A percentile compares a stretch with the other conserved stretches of the same genome.
phyloP scores from a whole-genome alignment of 64 coral and sea anemone species.

The Montipora cactus region DNA sequence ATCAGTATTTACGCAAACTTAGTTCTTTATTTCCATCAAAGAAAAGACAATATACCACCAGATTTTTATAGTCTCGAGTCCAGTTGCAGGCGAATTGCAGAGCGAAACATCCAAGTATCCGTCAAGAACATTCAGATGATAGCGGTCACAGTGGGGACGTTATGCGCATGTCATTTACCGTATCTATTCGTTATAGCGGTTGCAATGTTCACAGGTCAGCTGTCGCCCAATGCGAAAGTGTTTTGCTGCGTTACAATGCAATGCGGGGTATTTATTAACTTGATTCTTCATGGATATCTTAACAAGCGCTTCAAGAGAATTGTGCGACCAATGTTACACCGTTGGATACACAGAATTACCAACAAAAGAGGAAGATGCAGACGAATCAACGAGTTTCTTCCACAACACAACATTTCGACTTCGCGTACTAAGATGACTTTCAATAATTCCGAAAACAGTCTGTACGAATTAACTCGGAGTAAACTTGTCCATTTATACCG shows the following conservation, averaged over 20 bases:
- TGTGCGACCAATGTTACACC: slow-evolving; percentile 30
- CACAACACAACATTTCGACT: neutral
- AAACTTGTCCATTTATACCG: slow-evolving; percentile 19
- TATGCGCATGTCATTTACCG: slow-evolving; percentile 42
- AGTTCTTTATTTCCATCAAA: slow-evolving; percentile 43
- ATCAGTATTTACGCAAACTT: slow-evolving; percentile 34
- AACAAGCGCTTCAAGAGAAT: slow-evolving; percentile 56
- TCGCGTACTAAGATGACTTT: neutral
- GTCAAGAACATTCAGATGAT: slow-evolving; percentile 67
- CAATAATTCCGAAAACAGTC: neutral
- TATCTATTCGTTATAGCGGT: slow-evolving; percentile 18
- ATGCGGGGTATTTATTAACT: slow-evolving; percentile 27
- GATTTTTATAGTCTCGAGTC: slow-evolving; percentile 70
- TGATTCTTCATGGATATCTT: slow-evolving; percentile 55
- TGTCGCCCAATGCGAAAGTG: slow-evolving; percentile 15
- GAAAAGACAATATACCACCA: slow-evolving; percentile 40
- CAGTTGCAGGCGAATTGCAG: slow-evolving; percentile 39
- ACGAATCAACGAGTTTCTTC: slow-evolving; percentile 21
- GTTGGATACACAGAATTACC: slow-evolving; percentile 6
- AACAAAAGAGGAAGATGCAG: neutral
- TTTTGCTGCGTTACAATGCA: slow-evolving; percentile 3
- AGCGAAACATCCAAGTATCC: slow-evolving; percentile 39
- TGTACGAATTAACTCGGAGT: slow-evolving; percentile 20
- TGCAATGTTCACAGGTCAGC: slow-evolving; percentile 73
- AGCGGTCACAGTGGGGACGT: slow-evolving; percentile 18